Evolutionary conservation across 1,140 invertebrate genomes (phyloP), one percentile per base, ranked within the genome.

Genomic region (Sycophaga agraensis): DNA sequence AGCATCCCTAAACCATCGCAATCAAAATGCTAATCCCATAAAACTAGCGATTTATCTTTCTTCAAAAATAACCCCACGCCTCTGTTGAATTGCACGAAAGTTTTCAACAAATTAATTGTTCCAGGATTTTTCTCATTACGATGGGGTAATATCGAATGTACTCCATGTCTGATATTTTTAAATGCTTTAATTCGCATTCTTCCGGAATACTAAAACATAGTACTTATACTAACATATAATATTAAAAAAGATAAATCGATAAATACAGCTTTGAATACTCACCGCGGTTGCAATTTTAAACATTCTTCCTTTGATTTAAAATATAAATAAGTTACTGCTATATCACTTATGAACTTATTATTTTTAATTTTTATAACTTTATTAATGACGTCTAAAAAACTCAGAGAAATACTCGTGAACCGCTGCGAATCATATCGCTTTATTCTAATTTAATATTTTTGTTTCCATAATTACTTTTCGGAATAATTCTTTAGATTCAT

Each of bases 281-380:
- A 55, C 40, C 17, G n/a, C 8, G 16, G 8, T 19, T 55, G 14
- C 16, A 49, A 8, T 24, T 51, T 49, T 11, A 16, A 5, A 46
- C 55, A 63, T 12, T 66, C 60, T 50, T 66, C 55, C 16, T 50
- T 53, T 26, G 56, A 24, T 50, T 66, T 59, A 19, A 63, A 66
- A 56, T 56, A 56, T n/a, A n/a, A 59, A 17, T 59, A 28, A 12
- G 16, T 40, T 7, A 0, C 5, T 9, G 8, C 11, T 16, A n/a
- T n/a, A n/a, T n/a, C n/a, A n/a, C n/a, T n/a, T n/a, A n/a, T n/a
- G n/a, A n/a, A n/a, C n/a, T n/a, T n/a, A n/a, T n/a, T n/a, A n/a
- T n/a, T n/a, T n/a, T n/a, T n/a, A n/a, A n/a, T n/a, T n/a, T n/a
- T n/a, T n/a, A n/a, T n/a, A n/a, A n/a, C n/a, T n/a, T n/a, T n/a